Evolutionary conservation across 2,888 invertebrate species (phyloP).

Genomic region (Thera britannica): DNA sequence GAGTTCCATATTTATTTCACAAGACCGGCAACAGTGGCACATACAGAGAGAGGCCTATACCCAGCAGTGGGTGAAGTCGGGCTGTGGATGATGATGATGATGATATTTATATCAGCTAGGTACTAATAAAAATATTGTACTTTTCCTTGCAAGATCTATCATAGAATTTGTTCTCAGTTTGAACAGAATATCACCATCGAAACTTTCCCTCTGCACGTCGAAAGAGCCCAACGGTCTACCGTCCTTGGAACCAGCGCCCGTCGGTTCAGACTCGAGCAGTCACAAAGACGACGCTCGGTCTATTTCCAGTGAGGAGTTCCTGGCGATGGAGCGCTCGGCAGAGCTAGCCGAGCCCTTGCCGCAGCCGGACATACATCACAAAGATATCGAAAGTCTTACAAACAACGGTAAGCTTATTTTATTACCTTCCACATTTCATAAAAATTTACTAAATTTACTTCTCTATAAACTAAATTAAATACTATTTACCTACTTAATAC

Average conservation of each 20-base stretch:
- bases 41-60: too few species aligned
- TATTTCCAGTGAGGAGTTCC: constrained; percentile 76
- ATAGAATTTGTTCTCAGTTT: constrained; percentile 54
- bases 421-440: too few species aligned
- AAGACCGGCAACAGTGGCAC: too few species aligned
- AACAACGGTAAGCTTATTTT: constrained; percentile 53
- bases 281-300: constrained; percentile 73
- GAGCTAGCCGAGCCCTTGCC: constrained; percentile 65
- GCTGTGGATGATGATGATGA: too few species aligned
- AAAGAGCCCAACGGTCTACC: constrained; percentile 68
- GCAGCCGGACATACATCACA: constrained; percentile 54
- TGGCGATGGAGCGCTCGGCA: constrained; percentile 79
- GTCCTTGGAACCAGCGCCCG: constrained; percentile 65
- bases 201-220: constrained; percentile 71
- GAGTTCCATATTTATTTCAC: neutral
- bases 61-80: too few species aligned
- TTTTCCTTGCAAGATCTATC: neutral
- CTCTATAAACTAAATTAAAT: too few species aligned
- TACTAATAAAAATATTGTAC: neutral
- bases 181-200: constrained; percentile 79
- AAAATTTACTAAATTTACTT: too few species aligned
- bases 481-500: too few species aligned
- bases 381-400: constrained; percentile 58
- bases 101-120: constrained; percentile 13
- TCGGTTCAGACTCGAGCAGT: constrained; percentile 68